Base-by-base conservation (phyloP, 2,797 vertebrate genomes). In the Decapterus maruadsi region DNA sequence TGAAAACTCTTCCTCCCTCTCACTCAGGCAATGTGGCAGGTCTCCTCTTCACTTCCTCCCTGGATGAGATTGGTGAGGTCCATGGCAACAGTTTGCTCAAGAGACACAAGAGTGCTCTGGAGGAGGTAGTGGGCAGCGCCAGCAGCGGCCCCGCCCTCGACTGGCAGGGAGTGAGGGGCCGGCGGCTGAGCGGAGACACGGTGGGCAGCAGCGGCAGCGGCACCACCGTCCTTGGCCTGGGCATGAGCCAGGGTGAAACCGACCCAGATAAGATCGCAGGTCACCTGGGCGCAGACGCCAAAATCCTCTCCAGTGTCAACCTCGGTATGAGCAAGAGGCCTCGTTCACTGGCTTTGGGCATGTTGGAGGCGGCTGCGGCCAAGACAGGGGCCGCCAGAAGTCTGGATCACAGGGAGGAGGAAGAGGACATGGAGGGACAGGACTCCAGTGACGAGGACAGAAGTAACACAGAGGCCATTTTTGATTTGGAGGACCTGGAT, bases 401-500 rank as follows among this genome's bases (percentile, higher is more conserved):
- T 42, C 26, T 4, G 3, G 22, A 60, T 6, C 58, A 62, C 34
- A 68, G 50, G 19, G 78, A 78, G 63, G 83, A 77, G 26, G 80
- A 82, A 6, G 89, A 83, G 63, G 92, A 93, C 2, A 86, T 81
- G 20, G 87, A 94, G 69, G 93, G 91, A 45, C 95, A 93, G 75
- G 96, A 96, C 75, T 97, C 94, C 12, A 97, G 97, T 45, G 97
- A 98, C 63, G 97, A 98, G 55, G 97, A 98, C 2, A 84, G 82
- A 61, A 89, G 90, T 72, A 96, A 96, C 38, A 94, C 95, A 16
- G 96, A 97, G 2, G 95, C 94, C 72, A 98, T 99, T 84, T 99
- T 99, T 91, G 96, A 98, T 78, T 90, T 99, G 82, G 97, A 99
- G 90, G 97, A 99, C 80, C 88, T 99, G 86, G 97, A 99, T 86